Evolutionary conservation across 2,797 vertebrate species (phyloP).

Genomic region (Sandelia bainsii): DNA sequence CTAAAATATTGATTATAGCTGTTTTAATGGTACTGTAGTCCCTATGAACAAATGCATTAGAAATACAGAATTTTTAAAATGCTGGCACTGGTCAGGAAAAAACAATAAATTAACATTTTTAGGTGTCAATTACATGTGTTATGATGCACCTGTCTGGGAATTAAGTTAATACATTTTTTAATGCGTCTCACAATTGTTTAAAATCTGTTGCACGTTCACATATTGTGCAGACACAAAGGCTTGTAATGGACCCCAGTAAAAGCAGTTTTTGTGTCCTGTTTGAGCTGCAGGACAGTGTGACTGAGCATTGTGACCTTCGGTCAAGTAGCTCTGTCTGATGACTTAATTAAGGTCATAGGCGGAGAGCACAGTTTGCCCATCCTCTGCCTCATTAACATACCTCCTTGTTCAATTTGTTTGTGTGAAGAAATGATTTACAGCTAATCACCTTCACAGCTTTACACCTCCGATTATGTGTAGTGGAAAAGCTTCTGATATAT

Average conservation of each 20-base stretch:
- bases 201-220: not conserved
- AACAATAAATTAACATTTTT: not conserved
- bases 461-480: slow-evolving; percentile 13
- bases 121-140: too few species aligned
- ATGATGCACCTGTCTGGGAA: not conserved
- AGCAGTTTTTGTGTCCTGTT: slow-evolving; percentile 42
- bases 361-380: slow-evolving; percentile 59
- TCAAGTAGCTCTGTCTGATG: slow-evolving; percentile 84
- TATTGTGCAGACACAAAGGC: not conserved
- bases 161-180: too few species aligned
- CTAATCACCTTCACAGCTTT: slow-evolving; percentile 25
- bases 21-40: not conserved
- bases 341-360: slow-evolving; percentile 84
- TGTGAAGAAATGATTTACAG: slow-evolving; percentile 53
- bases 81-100: not conserved
- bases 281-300: slow-evolving; percentile 56
- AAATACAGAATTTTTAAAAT: not conserved
- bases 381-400: slow-evolving; percentile 68
- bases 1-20: not conserved
- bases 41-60: not conserved
- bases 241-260: slow-evolving; percentile 20
- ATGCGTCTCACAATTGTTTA: not conserved
- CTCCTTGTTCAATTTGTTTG: slow-evolving; percentile 57
- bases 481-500: not conserved
- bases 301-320: slow-evolving; percentile 70